These are phyloP conservation scores for Tenualosa thibaudeaui DNA, from an alignment of 2,797 vertebrate species.

Conservation along the genomic window DNA sequence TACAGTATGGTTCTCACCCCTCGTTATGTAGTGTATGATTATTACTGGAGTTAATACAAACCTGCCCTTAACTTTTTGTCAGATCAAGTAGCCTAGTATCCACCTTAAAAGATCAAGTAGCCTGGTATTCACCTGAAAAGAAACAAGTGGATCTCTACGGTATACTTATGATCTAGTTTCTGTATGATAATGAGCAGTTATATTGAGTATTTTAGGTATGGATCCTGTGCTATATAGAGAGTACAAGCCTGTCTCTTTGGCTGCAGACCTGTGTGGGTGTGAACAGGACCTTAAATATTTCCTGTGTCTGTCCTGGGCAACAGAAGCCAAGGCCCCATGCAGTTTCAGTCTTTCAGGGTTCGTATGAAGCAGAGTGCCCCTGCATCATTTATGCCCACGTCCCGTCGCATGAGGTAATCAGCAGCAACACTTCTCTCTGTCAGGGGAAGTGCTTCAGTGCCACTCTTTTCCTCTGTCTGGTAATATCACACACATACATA, in stretches of 20 bases:
- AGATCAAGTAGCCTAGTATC: too few relatives aligned
- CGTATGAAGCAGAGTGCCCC: constrained; percentile 32
- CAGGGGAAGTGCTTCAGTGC: background rate
- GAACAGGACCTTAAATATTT: background rate
- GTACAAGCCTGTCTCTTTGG: background rate
- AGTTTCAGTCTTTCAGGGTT: constrained; percentile 5
- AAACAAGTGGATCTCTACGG: too few relatives aligned
- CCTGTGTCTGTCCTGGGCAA: background rate
- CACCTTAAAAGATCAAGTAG: too few relatives aligned
- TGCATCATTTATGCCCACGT: constrained; percentile 40
- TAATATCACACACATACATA: background rate
- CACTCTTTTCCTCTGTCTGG: background rate
- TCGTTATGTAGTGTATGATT: too few relatives aligned
- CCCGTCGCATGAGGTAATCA: constrained; percentile 43
- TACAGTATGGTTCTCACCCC: too few relatives aligned
- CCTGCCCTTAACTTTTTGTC: too few relatives aligned
- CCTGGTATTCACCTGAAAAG: too few relatives aligned
- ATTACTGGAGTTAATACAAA: too few relatives aligned
- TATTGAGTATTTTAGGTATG: background rate
- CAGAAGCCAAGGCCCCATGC: background rate
- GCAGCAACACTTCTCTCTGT: constrained; percentile 32
- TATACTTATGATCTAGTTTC: too few relatives aligned
- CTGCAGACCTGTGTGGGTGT: background rate
- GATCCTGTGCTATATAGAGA: too few relatives aligned
- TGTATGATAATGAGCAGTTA: background rate